Conservation (phyloP, 2,797 vertebrate genomes). For the Arrhamphus sclerolepis region DNA sequence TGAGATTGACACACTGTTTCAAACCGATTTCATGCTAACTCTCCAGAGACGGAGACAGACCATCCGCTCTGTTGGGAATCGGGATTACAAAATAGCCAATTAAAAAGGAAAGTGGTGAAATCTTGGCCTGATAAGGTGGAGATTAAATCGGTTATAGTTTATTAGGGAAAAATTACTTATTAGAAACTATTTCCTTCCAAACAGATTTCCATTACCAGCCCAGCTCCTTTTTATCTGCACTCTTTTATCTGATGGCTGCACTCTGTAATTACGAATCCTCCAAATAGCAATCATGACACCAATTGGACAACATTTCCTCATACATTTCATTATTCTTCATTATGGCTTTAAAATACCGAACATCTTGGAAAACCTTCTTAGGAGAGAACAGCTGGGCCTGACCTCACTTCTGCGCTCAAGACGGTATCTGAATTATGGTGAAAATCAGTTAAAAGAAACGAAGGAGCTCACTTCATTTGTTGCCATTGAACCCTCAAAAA, state of each 20-base stretch:
- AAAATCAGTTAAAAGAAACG: conserved; percentile 16
- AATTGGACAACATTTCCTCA: conserved; percentile 76
- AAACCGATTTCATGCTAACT: conserved; percentile 98
- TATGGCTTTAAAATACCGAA: conserved; percentile 67
- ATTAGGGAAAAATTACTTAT: conserved; percentile 89
- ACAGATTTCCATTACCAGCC: conserved; percentile 85
- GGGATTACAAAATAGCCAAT: conserved; percentile 99
- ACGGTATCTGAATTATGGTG: conserved; percentile 34
- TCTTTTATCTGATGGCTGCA: conserved; percentile 81
- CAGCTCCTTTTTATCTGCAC: conserved; percentile 81
- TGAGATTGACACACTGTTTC: conserved; percentile 98
- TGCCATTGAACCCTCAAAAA: conserved; percentile 59
- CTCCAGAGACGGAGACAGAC: conserved; percentile 93
- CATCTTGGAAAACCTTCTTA: conserved; percentile 58
- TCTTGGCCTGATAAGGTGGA: conserved; percentile 89
- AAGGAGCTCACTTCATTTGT: conserved; percentile 47
- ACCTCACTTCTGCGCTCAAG: conserved; percentile 45
- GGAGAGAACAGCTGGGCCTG: conserved; percentile 31
- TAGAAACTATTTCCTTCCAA: conserved; percentile 85
- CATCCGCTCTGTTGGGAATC: conserved; percentile 97
- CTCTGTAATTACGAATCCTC: conserved; percentile 82
- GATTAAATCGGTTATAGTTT: conserved; percentile 91
- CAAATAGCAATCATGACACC: conserved; percentile 80
- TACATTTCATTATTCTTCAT: conserved; percentile 74
- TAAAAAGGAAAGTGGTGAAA: conserved; percentile 96